Percentiles rank a stretch among this genome's conserved stretches.
Evolutionary conservation across 2,113 vertebrate species (phyloP).

Genomic region (Rattus norvegicus): GRCr8 NC_086028.1:70776001-70776500

Average conservation of each 20-base stretch:
- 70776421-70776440: background rate
- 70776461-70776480: background rate
- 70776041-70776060: background rate
- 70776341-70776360: conserved; percentile 10
- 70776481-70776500: background rate
- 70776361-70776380: background rate
- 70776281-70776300: background rate
- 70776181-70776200: background rate
- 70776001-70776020: background rate
- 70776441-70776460: background rate
- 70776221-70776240: background rate
- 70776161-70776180: background rate
- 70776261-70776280: background rate
- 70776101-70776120: conserved; percentile 13
- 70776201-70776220: background rate
- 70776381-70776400: background rate
- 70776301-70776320: background rate
- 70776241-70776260: background rate
- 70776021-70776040: background rate
- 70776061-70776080: background rate
- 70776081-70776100: background rate
- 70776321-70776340: background rate
- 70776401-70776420: background rate
- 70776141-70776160: background rate
- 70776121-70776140: background rate